Percentiles rank a stretch among this genome's conserved stretches.
These are phyloP conservation scores for Morelia viridis DNA, from an alignment of 2,797 vertebrate genomes.

Conservation along the genomic window DNA sequence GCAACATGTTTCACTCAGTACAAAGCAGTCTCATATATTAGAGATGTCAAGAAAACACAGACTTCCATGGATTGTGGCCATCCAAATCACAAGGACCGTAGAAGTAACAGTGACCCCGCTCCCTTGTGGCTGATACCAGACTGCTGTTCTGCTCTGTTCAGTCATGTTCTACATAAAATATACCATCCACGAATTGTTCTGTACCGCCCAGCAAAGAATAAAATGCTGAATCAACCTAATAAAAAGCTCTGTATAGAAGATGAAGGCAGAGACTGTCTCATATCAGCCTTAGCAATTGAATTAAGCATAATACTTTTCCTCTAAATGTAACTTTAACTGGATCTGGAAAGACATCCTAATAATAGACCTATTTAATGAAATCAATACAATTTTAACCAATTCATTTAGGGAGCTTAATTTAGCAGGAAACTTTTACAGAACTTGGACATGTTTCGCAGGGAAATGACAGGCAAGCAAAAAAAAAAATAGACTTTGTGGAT, in stretches of 20 bases:
- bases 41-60: not conserved
- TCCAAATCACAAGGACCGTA: not conserved
- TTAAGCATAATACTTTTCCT: not conserved
- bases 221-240: not conserved
- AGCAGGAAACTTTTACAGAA: not conserved
- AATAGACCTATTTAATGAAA: not conserved
- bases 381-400: not conserved
- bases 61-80: not conserved
- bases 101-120: not conserved
- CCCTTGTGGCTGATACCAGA: not conserved
- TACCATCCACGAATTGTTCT: not conserved
- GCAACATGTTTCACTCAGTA: not conserved
- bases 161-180: not conserved
- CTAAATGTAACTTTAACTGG: not conserved
- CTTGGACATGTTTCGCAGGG: not conserved
- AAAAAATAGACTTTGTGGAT: not conserved
- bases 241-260: not conserved
- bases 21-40: not conserved
- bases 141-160: not conserved
- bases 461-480: not conserved
- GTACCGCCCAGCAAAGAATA: not conserved
- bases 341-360: not conserved
- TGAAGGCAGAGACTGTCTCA: not conserved
- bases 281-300: not conserved
- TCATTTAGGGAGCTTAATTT: not conserved